Base-by-base conservation (phyloP, 1,140 invertebrate genomes). In the Hylyphantes graminicola region DNA sequence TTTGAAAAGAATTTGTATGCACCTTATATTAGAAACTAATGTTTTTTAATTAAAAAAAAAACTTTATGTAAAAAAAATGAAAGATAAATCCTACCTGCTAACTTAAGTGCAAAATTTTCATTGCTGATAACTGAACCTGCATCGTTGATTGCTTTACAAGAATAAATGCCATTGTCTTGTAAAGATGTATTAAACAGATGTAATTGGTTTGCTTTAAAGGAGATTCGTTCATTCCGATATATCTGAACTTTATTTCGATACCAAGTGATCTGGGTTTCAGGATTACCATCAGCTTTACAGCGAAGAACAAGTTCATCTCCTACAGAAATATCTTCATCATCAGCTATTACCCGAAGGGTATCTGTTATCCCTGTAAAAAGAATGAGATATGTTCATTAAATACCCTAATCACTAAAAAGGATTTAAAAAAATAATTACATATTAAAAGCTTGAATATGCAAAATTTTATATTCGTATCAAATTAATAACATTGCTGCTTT, bases 251-350 rank as follows among this genome's bases (percentile, higher is more conserved):
- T 92, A 87, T 95, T 95, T 75, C 93, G 92, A 90, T 93, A 94
- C 94, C 94, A 96, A 87, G 94, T 92, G 87, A 93, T 92, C 86
- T 91, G 90, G 67, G 94, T 92, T 81, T 94, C 93, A 48, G 93
- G 93, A 86, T 93, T 94, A 50, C 94, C 94, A 59, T 94, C 93
- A 65, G 94, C 92, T 87, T 93, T 92, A 89, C 94, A 96, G 86
- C 93, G 92, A 54, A 96, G 90, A 68, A 92, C 91, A 64, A 95
- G 90, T 86, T 95, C 93, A 75, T 87, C 90, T 81, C 93, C 93
- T 78, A 89, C 87, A 74, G 86, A 89, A 51, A 94, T 90, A 81
- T 90, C 90, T 10, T 91, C 89, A 86, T 92, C 91, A 8, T 93
- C 86, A 93, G 91, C 70, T 94, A 89, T 80, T 11, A 95, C 94